Conservation (phyloP, 2,113 vertebrate species). For the Coregonus clupeaformis region DNA sequence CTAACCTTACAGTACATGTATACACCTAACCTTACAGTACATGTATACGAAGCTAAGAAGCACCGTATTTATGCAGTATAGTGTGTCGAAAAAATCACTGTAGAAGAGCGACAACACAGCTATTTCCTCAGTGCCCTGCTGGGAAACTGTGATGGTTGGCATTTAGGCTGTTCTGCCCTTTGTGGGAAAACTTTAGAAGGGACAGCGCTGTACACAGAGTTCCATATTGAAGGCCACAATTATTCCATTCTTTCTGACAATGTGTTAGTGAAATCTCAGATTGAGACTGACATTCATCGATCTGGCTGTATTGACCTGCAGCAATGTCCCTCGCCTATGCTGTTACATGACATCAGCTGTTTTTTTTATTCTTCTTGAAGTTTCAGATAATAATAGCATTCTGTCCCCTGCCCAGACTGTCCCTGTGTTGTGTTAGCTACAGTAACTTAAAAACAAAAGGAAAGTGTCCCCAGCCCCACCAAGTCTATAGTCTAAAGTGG, state of each 20-base stretch:
- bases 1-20: no score
- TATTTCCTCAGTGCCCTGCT: neutral
- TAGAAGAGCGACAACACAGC: neutral
- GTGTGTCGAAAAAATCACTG: neutral
- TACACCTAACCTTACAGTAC: no score
- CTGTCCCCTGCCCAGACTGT: neutral
- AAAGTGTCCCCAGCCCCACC: neutral
- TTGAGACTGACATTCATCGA: slow-evolving; percentile 61
- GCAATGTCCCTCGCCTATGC: slow-evolving; percentile 39
- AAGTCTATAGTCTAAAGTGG: neutral
- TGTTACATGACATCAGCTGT: slow-evolving; percentile 53
- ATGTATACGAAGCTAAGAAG: neutral
- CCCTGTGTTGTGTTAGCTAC: slow-evolving; percentile 1
- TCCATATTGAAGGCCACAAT: slow-evolving; percentile 4
- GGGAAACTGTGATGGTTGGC: neutral
- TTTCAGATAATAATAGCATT: slow-evolving; percentile 11
- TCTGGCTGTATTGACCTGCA: slow-evolving; percentile 65
- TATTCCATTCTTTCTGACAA: slow-evolving; percentile 63
- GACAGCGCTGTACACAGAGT: neutral
- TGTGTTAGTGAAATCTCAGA: slow-evolving; percentile 62
- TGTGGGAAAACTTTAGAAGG: slow-evolving; percentile 12
- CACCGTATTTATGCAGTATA: neutral
- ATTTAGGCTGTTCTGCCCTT: slow-evolving; percentile 12
- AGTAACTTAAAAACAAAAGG: neutral
- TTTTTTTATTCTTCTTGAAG: neutral